Percentiles rank a stretch among this genome's conserved stretches.
Conservation (phyloP, 2,113 vertebrate genomes). For the Pithys albifrons region DNA sequence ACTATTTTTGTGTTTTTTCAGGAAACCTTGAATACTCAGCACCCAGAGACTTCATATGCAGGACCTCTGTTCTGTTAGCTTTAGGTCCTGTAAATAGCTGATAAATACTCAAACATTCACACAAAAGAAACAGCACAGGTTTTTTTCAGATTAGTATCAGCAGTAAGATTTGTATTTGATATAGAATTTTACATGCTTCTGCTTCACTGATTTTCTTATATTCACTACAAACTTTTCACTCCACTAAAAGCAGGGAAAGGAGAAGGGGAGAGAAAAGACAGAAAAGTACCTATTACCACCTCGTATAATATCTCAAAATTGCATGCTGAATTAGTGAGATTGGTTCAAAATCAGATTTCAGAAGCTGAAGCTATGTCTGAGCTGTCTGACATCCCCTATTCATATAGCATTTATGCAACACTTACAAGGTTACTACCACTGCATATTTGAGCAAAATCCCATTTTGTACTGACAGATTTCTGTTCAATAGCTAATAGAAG, state of each 20-base stretch:
- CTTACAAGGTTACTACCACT: neutral
- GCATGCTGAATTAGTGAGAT: neutral
- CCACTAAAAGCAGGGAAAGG: neutral
- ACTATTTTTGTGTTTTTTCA: neutral
- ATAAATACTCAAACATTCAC: neutral
- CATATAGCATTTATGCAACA: neutral
- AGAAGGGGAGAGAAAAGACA: neutral
- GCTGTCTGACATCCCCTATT: neutral
- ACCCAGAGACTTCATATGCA: neutral
- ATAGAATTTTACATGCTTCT: neutral
- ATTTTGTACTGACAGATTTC: slow-evolving; percentile 2
- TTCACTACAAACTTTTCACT: neutral
- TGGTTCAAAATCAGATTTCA: neutral
- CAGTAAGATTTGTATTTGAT: neutral
- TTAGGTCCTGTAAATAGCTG: neutral
- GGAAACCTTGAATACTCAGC: neutral
- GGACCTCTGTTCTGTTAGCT: neutral
- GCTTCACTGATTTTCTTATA: neutral
- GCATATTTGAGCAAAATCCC: neutral
- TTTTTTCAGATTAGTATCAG: neutral
- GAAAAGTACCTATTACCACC: neutral
- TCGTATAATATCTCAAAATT: neutral
- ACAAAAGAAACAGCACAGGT: neutral
- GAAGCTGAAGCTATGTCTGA: neutral
- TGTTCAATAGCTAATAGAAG: neutral